A percentile compares a stretch with the other conserved stretches of the same genome.
These are phyloP conservation scores for Melanaphis sacchari DNA, from an alignment of 1,140 invertebrate genomes.

Conservation along the genomic window DNA sequence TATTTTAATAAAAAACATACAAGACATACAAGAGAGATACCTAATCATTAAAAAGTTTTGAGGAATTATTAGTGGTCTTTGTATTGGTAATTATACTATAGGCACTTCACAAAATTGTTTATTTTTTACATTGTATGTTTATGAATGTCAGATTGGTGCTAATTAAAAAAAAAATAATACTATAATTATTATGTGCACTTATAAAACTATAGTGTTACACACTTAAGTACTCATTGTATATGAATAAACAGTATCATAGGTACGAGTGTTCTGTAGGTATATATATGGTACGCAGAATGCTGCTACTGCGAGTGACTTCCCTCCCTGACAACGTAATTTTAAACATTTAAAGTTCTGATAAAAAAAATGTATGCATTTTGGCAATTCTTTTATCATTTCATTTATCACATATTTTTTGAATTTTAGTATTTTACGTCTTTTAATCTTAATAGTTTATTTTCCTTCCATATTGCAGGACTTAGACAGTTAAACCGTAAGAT, in stretches of 20 bases:
- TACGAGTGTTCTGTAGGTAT: not conserved
- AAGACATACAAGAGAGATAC: not conserved
- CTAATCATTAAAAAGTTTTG: not conserved
- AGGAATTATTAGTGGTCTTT: not conserved
- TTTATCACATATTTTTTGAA: too few species aligned
- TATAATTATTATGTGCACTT: not conserved
- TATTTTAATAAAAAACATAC: not conserved
- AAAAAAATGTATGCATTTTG: too few species aligned
- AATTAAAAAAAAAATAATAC: not conserved
- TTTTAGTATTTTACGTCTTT: too few species aligned
- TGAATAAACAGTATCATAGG: not conserved
- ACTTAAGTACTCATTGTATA: not conserved
- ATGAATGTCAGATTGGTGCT: not conserved
- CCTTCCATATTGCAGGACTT: too few species aligned
- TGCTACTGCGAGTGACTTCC: accelerated
- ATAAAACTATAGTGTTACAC: not conserved
- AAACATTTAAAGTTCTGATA: too few species aligned
- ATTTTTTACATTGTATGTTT: not conserved
- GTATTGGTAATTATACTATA: not conserved
- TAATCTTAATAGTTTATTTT: too few species aligned
- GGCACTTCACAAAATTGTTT: not conserved
- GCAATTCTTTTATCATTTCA: not conserved
- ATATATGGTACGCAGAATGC: not conserved
- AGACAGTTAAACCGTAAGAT: too few species aligned
- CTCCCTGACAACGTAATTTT: too few species aligned